Conservation (phyloP, 2,797 vertebrate genomes). For the Harpagifer antarcticus region DNA sequence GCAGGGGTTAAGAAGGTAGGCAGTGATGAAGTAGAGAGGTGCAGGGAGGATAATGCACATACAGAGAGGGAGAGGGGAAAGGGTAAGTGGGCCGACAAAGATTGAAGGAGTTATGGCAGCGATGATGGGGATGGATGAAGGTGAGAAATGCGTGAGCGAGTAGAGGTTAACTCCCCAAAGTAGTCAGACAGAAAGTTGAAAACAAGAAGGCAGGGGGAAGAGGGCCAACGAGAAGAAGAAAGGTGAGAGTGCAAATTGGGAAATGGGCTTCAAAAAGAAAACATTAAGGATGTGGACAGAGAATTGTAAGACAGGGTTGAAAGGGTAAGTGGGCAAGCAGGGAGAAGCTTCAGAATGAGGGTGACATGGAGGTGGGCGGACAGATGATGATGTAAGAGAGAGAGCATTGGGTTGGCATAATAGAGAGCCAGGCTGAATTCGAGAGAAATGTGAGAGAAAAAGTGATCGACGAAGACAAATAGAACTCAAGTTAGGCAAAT, state of each 20-base stretch:
- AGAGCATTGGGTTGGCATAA: background rate
- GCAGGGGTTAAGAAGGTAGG: slow-evolving; percentile 65
- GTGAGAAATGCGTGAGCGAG: slow-evolving; percentile 31
- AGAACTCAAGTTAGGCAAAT: background rate
- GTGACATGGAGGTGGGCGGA: slow-evolving; percentile 15
- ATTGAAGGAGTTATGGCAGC: slow-evolving; percentile 68
- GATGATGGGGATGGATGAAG: slow-evolving; percentile 63
- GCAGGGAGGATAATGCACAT: slow-evolving; percentile 62
- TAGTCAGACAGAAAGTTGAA: slow-evolving; percentile 47
- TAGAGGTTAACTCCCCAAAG: slow-evolving; percentile 57
- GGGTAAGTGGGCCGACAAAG: slow-evolving; percentile 73
- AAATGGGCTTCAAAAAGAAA: slow-evolving; percentile 43
- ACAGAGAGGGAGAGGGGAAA: slow-evolving; percentile 69
- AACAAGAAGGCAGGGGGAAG: slow-evolving; percentile 32
- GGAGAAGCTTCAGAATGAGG: slow-evolving; percentile 32
- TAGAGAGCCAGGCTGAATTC: background rate
- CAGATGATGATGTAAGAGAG: slow-evolving; percentile 26
- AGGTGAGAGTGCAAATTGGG: slow-evolving; percentile 43
- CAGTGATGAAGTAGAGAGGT: slow-evolving; percentile 74
- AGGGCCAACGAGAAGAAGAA: background rate
- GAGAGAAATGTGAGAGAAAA: background rate
- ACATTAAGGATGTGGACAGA: slow-evolving; percentile 41
- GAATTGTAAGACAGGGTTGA: slow-evolving; percentile 42
- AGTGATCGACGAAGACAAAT: slow-evolving; percentile 5
- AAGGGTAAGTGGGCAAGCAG: slow-evolving; percentile 56